A percentile compares a stretch with the other conserved stretches of the same genome.
These are phyloP conservation scores for Mantis religiosa DNA, from an alignment of 2,888 invertebrate genomes.

Conservation along the genomic window DNA sequence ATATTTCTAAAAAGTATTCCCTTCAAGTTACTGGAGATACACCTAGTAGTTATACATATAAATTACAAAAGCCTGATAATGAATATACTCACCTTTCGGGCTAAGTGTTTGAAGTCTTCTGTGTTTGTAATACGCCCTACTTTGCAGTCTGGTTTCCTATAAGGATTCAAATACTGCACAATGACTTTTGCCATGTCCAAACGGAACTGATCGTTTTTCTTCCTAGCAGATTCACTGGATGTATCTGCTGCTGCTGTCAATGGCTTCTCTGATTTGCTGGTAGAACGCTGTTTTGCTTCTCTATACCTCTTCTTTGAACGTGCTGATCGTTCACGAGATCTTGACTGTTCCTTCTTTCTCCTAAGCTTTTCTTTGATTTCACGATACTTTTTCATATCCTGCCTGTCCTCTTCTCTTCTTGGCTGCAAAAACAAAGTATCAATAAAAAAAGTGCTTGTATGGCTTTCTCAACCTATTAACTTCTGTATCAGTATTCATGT, in stretches of 20 bases:
- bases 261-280: constrained; percentile 35
- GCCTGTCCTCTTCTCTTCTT: constrained; percentile 71
- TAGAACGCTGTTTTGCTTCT: constrained; percentile 15
- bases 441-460: not conserved
- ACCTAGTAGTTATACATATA: too few species aligned
- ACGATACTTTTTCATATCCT: constrained; percentile 70
- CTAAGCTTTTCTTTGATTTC: constrained; percentile 72
- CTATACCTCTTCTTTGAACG: constrained; percentile 21
- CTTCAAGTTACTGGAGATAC: too few species aligned
- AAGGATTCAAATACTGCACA: constrained; percentile 83
- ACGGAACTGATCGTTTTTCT: constrained; percentile 82
- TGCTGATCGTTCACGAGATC: constrained; percentile 22
- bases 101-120: constrained; percentile 91
- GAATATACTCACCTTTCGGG: constrained; percentile 68
- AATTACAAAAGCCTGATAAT: not conserved
- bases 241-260: constrained; percentile 48
- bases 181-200: constrained; percentile 65
- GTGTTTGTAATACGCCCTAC: constrained; percentile 81
- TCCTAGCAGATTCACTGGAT: constrained; percentile 56
- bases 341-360: constrained; percentile 54
- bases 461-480: not conserved
- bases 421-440: constrained; percentile 53
- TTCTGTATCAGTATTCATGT: not conserved
- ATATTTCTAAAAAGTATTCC: too few species aligned
- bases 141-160: constrained; percentile 78